Conservation (phyloP, 2,113 vertebrate species). For the Meriones unguiculatus region DNA sequence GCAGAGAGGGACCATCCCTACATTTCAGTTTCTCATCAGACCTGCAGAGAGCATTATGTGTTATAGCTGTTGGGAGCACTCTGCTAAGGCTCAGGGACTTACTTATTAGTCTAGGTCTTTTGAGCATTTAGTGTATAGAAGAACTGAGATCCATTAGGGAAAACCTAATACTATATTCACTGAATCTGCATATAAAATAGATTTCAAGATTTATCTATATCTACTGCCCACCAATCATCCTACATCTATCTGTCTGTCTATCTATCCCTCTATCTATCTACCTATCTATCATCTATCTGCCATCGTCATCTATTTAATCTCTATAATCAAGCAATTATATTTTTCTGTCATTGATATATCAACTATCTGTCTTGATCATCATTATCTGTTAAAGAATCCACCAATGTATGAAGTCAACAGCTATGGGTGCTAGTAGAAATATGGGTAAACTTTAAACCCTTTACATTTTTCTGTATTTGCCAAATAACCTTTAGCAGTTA, state of each 20-base stretch:
- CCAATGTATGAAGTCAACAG: background rate
- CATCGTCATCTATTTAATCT: background rate
- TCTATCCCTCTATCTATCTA: background rate
- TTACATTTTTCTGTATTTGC: slow-evolving; percentile 24
- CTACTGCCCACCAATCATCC: background rate
- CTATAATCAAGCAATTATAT: background rate
- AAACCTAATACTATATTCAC: background rate
- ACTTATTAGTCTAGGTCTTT: background rate
- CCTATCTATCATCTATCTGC: background rate
- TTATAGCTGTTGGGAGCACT: background rate
- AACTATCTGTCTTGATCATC: background rate
- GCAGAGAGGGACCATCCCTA: background rate
- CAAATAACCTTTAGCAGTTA: background rate
- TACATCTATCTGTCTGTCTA: background rate
- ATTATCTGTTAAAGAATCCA: background rate
- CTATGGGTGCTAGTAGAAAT: background rate
- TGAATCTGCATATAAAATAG: background rate
- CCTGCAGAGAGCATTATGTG: background rate
- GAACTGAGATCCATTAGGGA: background rate
- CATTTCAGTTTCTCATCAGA: background rate
- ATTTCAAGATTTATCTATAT: background rate
- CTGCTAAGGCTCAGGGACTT: background rate
- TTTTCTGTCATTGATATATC: background rate
- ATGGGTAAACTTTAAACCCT: background rate
- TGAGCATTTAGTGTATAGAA: background rate